Evolutionary conservation across 1,140 invertebrate species (phyloP).

Genomic region (Amyelois transitella): DNA sequence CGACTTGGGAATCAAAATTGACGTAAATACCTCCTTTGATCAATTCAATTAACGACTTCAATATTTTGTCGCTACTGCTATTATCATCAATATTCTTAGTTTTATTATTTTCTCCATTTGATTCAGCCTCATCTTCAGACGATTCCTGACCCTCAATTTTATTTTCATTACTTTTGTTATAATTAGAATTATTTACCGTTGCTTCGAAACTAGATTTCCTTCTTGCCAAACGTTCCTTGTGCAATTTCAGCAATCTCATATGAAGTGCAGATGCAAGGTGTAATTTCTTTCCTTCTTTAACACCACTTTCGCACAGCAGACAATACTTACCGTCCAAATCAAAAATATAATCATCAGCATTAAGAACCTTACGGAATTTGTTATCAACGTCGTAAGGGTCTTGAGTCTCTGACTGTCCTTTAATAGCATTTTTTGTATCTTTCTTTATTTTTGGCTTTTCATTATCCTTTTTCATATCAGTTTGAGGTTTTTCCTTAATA

Average conservation of each 20-base stretch:
- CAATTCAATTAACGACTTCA: constrained; percentile 7
- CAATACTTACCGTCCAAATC: background rate
- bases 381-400: background rate
- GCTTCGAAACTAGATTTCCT: background rate
- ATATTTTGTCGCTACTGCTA: constrained; percentile 1
- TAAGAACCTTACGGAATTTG: background rate
- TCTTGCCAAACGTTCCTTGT: background rate
- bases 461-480: constrained; percentile 1
- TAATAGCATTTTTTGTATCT: background rate
- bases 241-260: background rate
- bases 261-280: background rate
- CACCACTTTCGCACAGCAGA: background rate
- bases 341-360: background rate
- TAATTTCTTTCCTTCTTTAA: background rate
- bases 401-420: background rate
- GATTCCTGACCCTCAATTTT: background rate
- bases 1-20: constrained; percentile 9
- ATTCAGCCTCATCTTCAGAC: too few species aligned
- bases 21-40: constrained; percentile 14
- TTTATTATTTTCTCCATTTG: background rate
- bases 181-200: background rate
- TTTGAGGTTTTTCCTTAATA: too few species aligned
- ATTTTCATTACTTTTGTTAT: background rate
- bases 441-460: background rate
- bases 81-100: background rate